These are phyloP conservation scores for Peromyscus californicus DNA, from an alignment of 2,113 vertebrate species.

Conservation along the genomic window DNA sequence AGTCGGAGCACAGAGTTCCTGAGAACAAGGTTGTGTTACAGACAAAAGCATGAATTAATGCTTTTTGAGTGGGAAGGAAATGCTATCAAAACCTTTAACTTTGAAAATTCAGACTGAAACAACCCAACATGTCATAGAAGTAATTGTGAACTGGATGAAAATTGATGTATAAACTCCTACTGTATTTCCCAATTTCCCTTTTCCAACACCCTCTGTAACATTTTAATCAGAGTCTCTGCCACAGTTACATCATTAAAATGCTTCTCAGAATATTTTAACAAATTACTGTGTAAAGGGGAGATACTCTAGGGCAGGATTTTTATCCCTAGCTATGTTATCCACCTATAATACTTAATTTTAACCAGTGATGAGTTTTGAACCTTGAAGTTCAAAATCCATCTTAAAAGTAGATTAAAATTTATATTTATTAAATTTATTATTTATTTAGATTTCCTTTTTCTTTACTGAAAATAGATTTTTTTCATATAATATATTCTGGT, in stretches of 20 bases:
- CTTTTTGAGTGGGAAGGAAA: not conserved
- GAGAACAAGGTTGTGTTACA: not conserved
- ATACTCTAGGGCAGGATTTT: not conserved
- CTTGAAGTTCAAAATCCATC: not conserved
- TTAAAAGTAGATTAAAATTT: not conserved
- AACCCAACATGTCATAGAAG: not conserved
- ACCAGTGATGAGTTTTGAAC: not conserved
- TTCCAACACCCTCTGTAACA: not conserved
- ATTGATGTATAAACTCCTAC: not conserved
- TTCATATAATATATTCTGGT: not conserved
- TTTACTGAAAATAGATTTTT: not conserved
- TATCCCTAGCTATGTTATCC: not conserved
- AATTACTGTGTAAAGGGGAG: not conserved
- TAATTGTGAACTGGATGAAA: not conserved
- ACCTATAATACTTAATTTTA: not conserved
- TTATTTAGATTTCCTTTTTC: not conserved
- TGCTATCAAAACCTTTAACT: not conserved
- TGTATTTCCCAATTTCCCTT: not conserved
- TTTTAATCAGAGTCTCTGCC: not conserved
- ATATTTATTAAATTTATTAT: not conserved
- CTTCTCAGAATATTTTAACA: not conserved
- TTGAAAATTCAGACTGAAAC: slow-evolving; percentile 32
- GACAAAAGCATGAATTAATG: not conserved
- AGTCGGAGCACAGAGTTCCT: not conserved
- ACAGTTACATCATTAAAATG: too few relatives aligned